Conservation (phyloP, 2,888 invertebrate species). For the Hyles lineata region DNA sequence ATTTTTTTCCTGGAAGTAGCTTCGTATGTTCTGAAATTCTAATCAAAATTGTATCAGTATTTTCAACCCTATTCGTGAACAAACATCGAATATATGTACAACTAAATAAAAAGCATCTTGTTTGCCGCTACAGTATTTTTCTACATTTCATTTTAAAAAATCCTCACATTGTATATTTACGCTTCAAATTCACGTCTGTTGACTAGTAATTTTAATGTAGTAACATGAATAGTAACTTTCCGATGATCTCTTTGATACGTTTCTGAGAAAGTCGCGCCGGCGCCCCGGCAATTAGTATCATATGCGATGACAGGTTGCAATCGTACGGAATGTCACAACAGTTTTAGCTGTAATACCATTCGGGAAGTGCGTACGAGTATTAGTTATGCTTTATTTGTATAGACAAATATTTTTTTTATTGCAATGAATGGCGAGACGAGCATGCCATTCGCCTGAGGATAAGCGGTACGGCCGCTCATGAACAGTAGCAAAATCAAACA, state of each 20-base stretch:
- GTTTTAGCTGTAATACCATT: background rate
- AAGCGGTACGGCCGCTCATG: too few relatives aligned
- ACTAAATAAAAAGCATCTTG: background rate
- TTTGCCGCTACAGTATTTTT: background rate
- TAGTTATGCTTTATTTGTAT: background rate
- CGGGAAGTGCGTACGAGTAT: background rate
- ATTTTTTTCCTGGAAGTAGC: too few relatives aligned
- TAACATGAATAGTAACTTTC: slow-evolving; percentile 44
- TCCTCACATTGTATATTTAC: background rate
- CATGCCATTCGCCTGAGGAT: too few relatives aligned
- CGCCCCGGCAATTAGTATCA: slow-evolving; percentile 62
- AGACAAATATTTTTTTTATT: too few relatives aligned
- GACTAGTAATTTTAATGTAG: background rate
- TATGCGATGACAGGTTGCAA: slow-evolving; percentile 41
- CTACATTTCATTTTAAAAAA: background rate
- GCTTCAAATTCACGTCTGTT: background rate
- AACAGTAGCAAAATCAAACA: too few relatives aligned
- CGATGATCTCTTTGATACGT: slow-evolving; percentile 43
- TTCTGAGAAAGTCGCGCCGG: slow-evolving; percentile 53
- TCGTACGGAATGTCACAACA: slow-evolving; percentile 37
- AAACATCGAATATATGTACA: too few relatives aligned
- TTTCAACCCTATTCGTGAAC: too few relatives aligned
- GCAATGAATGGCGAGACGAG: too few relatives aligned
- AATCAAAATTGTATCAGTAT: too few relatives aligned
- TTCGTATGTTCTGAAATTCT: too few relatives aligned